phyloP scores from a whole-genome alignment of 2,113 vertebrate genomes.

The Corythornis vintsioides region DNA sequence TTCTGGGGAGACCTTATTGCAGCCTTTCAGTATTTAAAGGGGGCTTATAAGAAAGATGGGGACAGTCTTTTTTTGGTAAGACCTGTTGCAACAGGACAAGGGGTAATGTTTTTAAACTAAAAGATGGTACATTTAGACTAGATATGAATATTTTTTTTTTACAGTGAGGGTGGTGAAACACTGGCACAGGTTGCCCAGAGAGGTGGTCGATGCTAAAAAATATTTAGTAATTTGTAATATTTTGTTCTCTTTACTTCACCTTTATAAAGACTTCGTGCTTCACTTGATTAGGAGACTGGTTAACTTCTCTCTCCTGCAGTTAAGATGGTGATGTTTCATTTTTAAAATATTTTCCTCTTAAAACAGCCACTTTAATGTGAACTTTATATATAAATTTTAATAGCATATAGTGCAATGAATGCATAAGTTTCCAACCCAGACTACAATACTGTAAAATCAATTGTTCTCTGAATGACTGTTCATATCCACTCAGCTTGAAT shows the following conservation, averaged over 20 bases:
- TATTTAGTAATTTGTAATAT: not conserved
- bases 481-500: slow-evolving; percentile 73
- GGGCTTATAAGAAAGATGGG: not conserved
- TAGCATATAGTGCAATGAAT: not conserved
- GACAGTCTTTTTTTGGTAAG: not conserved
- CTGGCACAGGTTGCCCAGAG: not conserved
- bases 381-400: slow-evolving; percentile 54
- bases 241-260: not conserved
- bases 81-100: not conserved
- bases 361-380: slow-evolving; percentile 41
- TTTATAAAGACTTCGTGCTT: not conserved
- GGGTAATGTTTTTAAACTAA: not conserved
- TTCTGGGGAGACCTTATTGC: not conserved
- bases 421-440: slow-evolving; percentile 28
- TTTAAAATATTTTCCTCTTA: slow-evolving; percentile 11
- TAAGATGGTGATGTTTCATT: not conserved
- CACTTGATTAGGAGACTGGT: not conserved
- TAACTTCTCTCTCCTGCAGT: not conserved
- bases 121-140: not conserved
- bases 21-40: not conserved
- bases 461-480: slow-evolving; percentile 71
- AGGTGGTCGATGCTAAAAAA: not conserved
- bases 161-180: not conserved
- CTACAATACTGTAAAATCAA: slow-evolving; percentile 69
- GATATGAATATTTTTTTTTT: not conserved